These are phyloP conservation scores for Rhineura floridana DNA, from an alignment of 2,113 vertebrate species.

Conservation along the genomic window DNA sequence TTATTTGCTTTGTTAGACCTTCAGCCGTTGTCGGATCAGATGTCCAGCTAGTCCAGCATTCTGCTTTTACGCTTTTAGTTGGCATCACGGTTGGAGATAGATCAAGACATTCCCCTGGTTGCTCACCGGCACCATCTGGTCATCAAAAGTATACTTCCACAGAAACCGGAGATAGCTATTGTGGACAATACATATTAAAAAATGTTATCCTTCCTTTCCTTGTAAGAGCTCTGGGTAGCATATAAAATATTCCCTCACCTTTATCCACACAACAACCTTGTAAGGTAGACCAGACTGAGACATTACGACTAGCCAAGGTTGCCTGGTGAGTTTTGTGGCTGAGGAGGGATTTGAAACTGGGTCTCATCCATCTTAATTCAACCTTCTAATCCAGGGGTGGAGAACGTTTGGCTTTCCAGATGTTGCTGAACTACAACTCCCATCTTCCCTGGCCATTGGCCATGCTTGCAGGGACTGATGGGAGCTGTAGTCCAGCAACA, in stretches of 20 bases:
- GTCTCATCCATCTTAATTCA: background rate
- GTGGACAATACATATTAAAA: background rate
- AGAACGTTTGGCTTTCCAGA: too few relatives aligned
- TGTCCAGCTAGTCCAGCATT: background rate
- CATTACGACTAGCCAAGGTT: background rate
- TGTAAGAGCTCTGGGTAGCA: background rate
- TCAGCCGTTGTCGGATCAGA: background rate
- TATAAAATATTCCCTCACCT: background rate
- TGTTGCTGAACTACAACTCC: too few relatives aligned
- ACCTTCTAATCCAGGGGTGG: too few relatives aligned
- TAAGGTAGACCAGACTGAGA: background rate
- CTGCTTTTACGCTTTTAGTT: background rate
- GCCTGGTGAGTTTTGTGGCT: background rate
- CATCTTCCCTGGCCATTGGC: too few relatives aligned
- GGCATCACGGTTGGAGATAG: background rate
- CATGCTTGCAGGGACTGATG: too few relatives aligned
- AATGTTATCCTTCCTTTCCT: background rate
- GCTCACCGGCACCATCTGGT: background rate
- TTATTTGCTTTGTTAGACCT: background rate
- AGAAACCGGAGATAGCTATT: too few relatives aligned
- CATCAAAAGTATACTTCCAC: too few relatives aligned
- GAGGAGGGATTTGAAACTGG: background rate
- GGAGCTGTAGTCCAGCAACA: too few relatives aligned
- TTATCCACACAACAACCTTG: background rate
- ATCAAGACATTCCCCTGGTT: background rate